Percentiles rank a stretch among this genome's conserved stretches.
phyloP scores from a whole-genome alignment of 1,140 invertebrate species.

The Ceratina australensis region DNA sequence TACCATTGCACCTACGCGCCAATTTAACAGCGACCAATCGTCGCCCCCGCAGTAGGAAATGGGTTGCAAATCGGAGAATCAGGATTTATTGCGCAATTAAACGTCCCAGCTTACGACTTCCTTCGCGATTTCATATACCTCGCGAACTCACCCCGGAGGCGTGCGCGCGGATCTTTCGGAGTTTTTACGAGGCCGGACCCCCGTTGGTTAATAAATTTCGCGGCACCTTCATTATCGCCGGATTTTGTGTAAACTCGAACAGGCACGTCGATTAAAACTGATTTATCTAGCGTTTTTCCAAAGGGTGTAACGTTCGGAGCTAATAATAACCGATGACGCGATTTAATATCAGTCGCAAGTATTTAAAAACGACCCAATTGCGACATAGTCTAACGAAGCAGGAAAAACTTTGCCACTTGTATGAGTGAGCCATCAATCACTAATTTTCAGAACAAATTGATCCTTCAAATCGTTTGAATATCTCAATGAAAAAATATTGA shows the following conservation, averaged over 20 bases:
- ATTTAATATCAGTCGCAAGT: background rate
- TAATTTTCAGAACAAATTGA: too few relatives aligned
- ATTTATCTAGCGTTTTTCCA: slow-evolving; percentile 15
- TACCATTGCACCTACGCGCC: slow-evolving; percentile 74
- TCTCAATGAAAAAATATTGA: too few relatives aligned
- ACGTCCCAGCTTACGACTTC: slow-evolving; percentile 73
- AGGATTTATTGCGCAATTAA: slow-evolving; percentile 79
- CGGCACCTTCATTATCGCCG: slow-evolving; percentile 39
- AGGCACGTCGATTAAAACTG: slow-evolving; percentile 27
- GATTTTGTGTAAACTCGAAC: slow-evolving; percentile 35
- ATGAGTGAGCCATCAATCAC: too few relatives aligned
- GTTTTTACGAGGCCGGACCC: slow-evolving; percentile 43
- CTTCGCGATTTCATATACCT: slow-evolving; percentile 62
- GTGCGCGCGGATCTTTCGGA: slow-evolving; percentile 41
- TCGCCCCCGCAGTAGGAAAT: slow-evolving; percentile 78
- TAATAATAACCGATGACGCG: background rate
- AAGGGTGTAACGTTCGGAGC: background rate
- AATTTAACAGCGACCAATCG: slow-evolving; percentile 75
- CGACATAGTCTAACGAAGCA: too few relatives aligned
- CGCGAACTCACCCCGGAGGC: slow-evolving; percentile 62
- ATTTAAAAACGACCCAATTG: too few relatives aligned
- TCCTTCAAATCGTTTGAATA: too few relatives aligned
- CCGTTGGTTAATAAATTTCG: slow-evolving; percentile 37
- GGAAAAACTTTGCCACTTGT: too few relatives aligned
- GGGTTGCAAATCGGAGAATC: slow-evolving; percentile 78